Evolutionary conservation across 2,113 vertebrate species (phyloP), one percentile per base, ranked within the genome.

Genomic region (Cheilinus undulatus): DNA sequence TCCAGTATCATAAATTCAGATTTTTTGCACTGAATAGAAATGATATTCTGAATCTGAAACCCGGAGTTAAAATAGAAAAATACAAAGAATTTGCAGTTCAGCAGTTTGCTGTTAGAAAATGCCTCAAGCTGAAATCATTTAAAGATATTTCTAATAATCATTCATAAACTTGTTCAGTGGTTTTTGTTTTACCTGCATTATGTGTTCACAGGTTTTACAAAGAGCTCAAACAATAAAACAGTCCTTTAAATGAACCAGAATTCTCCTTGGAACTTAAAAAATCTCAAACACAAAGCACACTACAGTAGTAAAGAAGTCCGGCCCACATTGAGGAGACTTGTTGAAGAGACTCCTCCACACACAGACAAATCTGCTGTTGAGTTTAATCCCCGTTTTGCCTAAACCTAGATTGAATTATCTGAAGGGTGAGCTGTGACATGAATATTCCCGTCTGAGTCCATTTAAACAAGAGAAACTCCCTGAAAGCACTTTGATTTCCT

Each of bases 401-500:
- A 42, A 61, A 71, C 40, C 32, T 36, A n/a, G 12, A 50, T 61
- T n/a, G 13, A 45, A 56, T 61, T 28, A 61, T 56, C 49, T 57
- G 49, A 49, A 60, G 56, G 27, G 7, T 63, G 10, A 63, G 60
- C 56, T 60, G 75, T 17, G 64, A 53, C 69, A 67, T 84, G 74
- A 84, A 79, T 69, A 43, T 73, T 77, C 69, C 27, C 38, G 28
- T 22, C n/a, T 4, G 43, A 20, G 13, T 74, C 30, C 40, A 15
- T 59, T 69, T 38, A 38, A n/a, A n/a, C 14, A 60, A 69, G 51
- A 67, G 59, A 66, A 59, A 54, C 17, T 60, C 71, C 42, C 68
- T 60, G 46, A 73, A 84, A 73, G 63, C 86, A 80, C 78, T 80
- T 80, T 85, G 57, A 12, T 82, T 70, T 59, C 1, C 40, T 48